These are phyloP conservation scores for Strigamia maritima DNA, from an alignment of 2,888 invertebrate genomes.

Conservation along the genomic window DNA sequence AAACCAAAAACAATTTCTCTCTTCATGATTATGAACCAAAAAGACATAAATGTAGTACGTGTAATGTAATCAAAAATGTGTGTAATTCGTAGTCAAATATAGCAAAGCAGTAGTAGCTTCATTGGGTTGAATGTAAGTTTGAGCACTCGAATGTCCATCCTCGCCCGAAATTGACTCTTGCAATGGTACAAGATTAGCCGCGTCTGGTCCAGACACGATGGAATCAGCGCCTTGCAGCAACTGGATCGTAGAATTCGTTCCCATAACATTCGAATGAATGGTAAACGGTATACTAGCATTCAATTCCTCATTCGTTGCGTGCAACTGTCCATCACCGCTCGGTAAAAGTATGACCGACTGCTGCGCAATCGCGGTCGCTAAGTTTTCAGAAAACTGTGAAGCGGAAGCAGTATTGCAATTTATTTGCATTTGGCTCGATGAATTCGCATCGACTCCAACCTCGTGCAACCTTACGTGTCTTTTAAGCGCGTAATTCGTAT, in stretches of 20 bases:
- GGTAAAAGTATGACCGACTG: conserved; percentile 37
- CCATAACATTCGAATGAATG: background rate
- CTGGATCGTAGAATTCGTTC: background rate
- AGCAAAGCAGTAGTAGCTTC: conserved; percentile 44
- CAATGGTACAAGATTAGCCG: conserved; percentile 34
- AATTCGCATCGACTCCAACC: background rate
- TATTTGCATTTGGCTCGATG: background rate
- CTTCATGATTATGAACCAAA: no score
- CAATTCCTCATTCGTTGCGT: background rate
- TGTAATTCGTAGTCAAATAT: conserved; percentile 43
- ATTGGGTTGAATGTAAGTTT: conserved; percentile 40
- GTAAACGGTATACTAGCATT: conserved; percentile 35
- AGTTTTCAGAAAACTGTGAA: background rate
- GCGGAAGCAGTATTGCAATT: background rate
- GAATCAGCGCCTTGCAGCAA: conserved; percentile 9
- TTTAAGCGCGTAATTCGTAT: conserved; percentile 52
- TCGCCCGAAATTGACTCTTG: conserved; percentile 39
- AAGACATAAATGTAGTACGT: no score
- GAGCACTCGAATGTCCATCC: conserved; percentile 26
- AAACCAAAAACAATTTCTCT: no score
- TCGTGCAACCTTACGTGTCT: conserved; percentile 51
- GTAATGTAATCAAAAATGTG: conserved; percentile 41
- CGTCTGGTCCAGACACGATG: background rate
- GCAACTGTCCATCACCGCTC: background rate
- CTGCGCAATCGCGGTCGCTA: background rate